Evolutionary conservation across 53 echinoderm and acorn worm genomes (phyloP).

Genomic region (Apostichopus leukothele): DNA sequence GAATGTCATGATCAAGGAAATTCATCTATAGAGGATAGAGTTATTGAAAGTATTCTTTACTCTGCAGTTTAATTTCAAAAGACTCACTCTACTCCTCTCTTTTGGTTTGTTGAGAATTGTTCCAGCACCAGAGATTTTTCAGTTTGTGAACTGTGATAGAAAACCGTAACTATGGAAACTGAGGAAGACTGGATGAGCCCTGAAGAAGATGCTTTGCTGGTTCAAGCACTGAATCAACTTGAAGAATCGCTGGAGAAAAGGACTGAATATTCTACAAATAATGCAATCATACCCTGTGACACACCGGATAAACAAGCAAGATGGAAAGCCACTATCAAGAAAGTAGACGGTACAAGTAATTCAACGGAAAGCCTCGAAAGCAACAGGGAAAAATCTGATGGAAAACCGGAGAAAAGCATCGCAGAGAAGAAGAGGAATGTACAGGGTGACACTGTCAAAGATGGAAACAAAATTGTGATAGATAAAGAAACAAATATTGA

Average conservation of each 20-base stretch:
- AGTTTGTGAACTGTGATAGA: too few relatives aligned
- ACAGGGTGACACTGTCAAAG: not conserved
- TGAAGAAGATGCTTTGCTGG: slow-evolving; percentile 22
- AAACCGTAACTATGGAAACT: not conserved
- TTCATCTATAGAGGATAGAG: too few relatives aligned
- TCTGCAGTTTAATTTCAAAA: too few relatives aligned
- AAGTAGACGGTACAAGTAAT: not conserved
- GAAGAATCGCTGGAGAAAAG: slow-evolving; percentile 1
- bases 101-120: too few relatives aligned
- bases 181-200: slow-evolving; percentile 22
- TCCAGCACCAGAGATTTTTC: too few relatives aligned
- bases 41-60: too few relatives aligned
- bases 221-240: slow-evolving; percentile 4
- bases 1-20: too few relatives aligned
- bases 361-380: not conserved
- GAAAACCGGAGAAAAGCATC: not conserved
- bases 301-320: not conserved
- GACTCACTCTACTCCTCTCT: too few relatives aligned
- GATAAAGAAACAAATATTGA: not conserved
- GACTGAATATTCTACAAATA: not conserved
- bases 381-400: not conserved
- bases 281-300: not conserved
- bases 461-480: not conserved
- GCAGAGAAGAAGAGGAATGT: not conserved
- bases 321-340: not conserved